Evolutionary conservation across 2,797 vertebrate species (phyloP).

Genomic region (Phalanger gymnotis): DNA sequence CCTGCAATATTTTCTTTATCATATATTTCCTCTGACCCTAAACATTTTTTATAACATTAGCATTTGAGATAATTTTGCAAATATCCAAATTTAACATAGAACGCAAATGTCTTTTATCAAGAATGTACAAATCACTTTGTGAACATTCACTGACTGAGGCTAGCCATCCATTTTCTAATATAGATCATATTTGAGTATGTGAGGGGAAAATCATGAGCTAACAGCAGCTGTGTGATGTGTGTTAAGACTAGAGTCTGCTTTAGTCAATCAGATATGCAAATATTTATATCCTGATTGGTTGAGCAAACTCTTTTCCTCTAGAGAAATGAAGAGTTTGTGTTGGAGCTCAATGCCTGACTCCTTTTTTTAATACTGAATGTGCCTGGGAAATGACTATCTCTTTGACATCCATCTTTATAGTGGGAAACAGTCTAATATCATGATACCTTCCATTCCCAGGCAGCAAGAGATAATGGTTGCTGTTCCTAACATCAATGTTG

Average conservation of each 20-base stretch:
- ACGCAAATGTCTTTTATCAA: constrained; percentile 63
- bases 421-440: constrained; percentile 54
- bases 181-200: constrained; percentile 68
- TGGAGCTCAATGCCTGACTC: constrained; percentile 57
- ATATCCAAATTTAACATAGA: constrained; percentile 61
- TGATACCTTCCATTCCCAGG: not conserved
- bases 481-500: constrained; percentile 41
- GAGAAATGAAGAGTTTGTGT: constrained; percentile 65
- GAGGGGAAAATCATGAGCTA: constrained; percentile 52
- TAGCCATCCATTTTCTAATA: constrained; percentile 67
- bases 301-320: constrained; percentile 60
- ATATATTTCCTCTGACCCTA: constrained; percentile 53
- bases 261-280: constrained; percentile 72
- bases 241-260: constrained; percentile 57
- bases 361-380: constrained; percentile 58
- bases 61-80: constrained; percentile 58
- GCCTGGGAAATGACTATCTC: not conserved
- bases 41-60: constrained; percentile 56
- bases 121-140: constrained; percentile 59
- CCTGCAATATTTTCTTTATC: constrained; percentile 63
- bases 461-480: not conserved
- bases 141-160: constrained; percentile 63
- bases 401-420: constrained; percentile 46
- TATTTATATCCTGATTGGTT: constrained; percentile 70
- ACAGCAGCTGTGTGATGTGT: constrained; percentile 47